Evolutionary conservation across 2,113 vertebrate species (phyloP).

Genomic region (Catharus minimus): DNA sequence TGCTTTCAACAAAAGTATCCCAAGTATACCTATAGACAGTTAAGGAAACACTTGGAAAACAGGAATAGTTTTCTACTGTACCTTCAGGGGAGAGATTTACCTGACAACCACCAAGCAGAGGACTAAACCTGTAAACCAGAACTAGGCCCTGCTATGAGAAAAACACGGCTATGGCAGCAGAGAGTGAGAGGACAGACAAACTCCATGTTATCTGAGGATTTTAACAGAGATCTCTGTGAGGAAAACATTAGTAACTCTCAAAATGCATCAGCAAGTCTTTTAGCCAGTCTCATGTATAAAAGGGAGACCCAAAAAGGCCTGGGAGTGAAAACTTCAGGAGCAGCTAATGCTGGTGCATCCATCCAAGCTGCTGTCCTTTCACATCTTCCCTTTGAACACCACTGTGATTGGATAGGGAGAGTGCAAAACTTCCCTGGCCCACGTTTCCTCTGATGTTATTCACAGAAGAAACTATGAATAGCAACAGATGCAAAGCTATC

Average conservation of each 20-base stretch:
- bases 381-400: neutral
- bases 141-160: neutral
- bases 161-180: neutral
- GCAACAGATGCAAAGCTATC: neutral
- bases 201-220: neutral
- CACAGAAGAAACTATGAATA: neutral
- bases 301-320: neutral
- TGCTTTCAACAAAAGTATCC: neutral
- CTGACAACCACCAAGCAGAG: neutral
- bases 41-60: conserved; percentile 9
- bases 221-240: neutral
- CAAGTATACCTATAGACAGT: neutral
- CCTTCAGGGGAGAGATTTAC: neutral
- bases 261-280: neutral
- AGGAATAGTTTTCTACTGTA: neutral
- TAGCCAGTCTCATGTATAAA: neutral
- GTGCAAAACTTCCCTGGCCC: neutral
- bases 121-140: neutral
- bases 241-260: conserved; percentile 1
- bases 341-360: neutral
- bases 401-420: neutral
- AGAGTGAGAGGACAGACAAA: neutral
- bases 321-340: neutral
- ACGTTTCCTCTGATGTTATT: neutral
- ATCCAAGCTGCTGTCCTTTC: neutral